Conservation (phyloP, 2,797 vertebrate species). For the Acrossocheilus fasciatus region DNA sequence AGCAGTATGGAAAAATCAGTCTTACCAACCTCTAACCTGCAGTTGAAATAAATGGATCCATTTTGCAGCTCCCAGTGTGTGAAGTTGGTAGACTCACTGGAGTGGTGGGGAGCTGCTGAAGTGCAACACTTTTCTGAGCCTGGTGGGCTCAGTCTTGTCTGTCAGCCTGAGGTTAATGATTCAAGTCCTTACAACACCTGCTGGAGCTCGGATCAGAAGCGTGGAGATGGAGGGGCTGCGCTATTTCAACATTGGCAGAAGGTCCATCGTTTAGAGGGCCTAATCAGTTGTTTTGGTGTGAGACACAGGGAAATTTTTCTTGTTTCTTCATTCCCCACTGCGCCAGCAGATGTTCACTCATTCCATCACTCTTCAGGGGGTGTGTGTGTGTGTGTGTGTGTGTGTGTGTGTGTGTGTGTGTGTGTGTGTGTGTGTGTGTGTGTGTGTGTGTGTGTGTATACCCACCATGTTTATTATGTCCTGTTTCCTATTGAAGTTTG, state of each 20-base stretch:
- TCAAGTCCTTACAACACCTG: slow-evolving; percentile 38
- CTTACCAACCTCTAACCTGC: not conserved
- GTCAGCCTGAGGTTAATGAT: slow-evolving; percentile 42
- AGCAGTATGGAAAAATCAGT: slow-evolving; percentile 2
- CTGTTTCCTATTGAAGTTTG: not conserved
- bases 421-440: too few relatives aligned
- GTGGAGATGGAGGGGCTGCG: not conserved
- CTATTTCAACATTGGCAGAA: slow-evolving; percentile 35
- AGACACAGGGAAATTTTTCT: slow-evolving; percentile 43
- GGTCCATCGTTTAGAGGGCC: slow-evolving; percentile 15
- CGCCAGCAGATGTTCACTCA: slow-evolving; percentile 55
- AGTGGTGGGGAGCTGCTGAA: slow-evolving; percentile 29
- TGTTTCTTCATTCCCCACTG: slow-evolving; percentile 43
- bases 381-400: slow-evolving; percentile 15
- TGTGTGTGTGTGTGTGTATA: not conserved
- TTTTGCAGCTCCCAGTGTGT: slow-evolving; percentile 27
- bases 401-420: not conserved
- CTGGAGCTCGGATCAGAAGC: slow-evolving; percentile 31
- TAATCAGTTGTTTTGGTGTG: slow-evolving; percentile 54
- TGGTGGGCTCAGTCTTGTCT: slow-evolving; percentile 30
- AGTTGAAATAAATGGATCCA: slow-evolving; percentile 25
- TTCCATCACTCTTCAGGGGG: slow-evolving; percentile 28
- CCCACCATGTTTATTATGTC: not conserved
- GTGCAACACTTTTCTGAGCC: slow-evolving; percentile 18
- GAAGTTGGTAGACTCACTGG: slow-evolving; percentile 41